Evolutionary conservation across 2,113 vertebrate species (phyloP).

Genomic region (Sinocyclocheilus anshuiensis): DNA sequence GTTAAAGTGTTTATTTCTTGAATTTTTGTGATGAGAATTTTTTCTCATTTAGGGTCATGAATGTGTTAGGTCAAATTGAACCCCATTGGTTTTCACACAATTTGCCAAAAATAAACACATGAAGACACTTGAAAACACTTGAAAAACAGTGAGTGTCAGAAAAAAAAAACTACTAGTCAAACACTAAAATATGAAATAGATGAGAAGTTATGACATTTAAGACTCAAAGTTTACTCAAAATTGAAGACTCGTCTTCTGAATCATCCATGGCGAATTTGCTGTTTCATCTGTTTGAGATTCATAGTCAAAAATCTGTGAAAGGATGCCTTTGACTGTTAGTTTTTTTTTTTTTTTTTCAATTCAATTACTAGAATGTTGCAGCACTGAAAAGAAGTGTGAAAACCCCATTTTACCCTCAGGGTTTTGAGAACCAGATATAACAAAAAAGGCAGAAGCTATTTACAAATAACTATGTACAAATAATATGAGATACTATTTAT

Average conservation of each 20-base stretch:
- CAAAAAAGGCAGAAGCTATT: too few relatives aligned
- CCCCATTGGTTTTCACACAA: neutral
- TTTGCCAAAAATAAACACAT: too few relatives aligned
- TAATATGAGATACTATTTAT: too few relatives aligned
- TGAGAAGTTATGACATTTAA: neutral
- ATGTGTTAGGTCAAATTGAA: neutral
- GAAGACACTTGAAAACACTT: too few relatives aligned
- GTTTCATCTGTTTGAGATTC: neutral
- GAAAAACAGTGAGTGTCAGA: too few relatives aligned
- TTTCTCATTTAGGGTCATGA: too few relatives aligned
- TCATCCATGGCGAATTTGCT: neutral
- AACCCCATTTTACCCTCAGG: neutral
- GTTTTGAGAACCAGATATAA: neutral
- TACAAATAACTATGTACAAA: too few relatives aligned
- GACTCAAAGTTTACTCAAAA: neutral
- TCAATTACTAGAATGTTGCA: neutral
- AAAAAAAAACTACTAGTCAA: too few relatives aligned
- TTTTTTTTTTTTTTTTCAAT: too few relatives aligned
- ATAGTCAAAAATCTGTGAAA: neutral
- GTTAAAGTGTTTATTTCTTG: neutral
- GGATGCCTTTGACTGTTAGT: too few relatives aligned
- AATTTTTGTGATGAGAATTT: neutral
- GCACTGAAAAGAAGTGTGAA: neutral
- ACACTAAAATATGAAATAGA: neutral
- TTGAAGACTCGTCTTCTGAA: neutral